These are phyloP conservation scores for Odontamblyopus rebecca DNA, from an alignment of 2,797 vertebrate genomes.

Conservation along the genomic window DNA sequence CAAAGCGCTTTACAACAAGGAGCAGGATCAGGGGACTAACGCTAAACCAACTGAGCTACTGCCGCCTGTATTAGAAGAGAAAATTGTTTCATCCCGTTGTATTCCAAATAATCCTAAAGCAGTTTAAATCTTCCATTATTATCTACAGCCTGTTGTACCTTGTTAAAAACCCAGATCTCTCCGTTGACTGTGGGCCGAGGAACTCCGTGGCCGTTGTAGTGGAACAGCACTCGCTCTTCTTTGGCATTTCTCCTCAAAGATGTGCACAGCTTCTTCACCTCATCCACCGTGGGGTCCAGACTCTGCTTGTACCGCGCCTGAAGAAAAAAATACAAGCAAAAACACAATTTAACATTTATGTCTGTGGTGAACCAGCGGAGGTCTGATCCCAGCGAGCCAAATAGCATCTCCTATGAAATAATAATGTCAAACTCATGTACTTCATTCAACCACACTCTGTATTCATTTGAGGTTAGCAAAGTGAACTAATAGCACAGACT, in stretches of 20 bases:
- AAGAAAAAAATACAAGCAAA: conserved; percentile 11
- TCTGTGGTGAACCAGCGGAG: neutral
- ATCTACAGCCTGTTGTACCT: conserved; percentile 73
- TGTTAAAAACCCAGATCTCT: conserved; percentile 99
- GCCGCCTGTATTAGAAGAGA: no score
- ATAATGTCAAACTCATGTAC: neutral
- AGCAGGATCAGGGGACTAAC: no score
- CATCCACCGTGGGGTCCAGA: conserved; percentile 95
- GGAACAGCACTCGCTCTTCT: conserved; percentile 95
- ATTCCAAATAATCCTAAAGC: no score
- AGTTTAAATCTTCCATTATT: neutral
- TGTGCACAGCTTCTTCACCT: conserved; percentile 97
- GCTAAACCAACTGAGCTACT: no score
- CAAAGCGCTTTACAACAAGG: no score
- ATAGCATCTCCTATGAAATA: neutral
- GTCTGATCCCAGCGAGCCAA: neutral
- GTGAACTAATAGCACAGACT: neutral
- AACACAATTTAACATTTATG: neutral
- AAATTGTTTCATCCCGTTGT: no score
- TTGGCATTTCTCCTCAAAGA: conserved; percentile 95
- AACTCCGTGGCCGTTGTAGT: conserved; percentile 97
- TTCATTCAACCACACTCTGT: neutral
- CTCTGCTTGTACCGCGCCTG: conserved; percentile 98
- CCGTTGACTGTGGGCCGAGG: conserved; percentile 96
- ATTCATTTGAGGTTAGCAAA: neutral